Percentiles rank a stretch among this genome's conserved stretches.
These are phyloP conservation scores for Ctenomys sociabilis DNA, from an alignment of 2,113 vertebrate species.

Conservation along the genomic window DNA sequence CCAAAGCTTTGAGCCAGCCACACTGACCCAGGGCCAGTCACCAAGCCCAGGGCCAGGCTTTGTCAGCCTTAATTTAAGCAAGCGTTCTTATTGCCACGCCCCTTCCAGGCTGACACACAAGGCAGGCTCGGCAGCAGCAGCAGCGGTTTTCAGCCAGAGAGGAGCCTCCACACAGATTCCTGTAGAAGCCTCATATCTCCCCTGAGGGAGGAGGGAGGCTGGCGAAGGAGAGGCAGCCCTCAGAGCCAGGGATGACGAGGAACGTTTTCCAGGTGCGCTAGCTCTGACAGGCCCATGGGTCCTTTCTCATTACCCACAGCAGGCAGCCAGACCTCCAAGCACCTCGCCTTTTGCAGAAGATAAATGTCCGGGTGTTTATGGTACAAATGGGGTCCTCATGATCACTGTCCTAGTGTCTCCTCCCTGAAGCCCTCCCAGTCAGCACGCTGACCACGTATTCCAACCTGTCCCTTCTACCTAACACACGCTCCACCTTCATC, in stretches of 20 bases:
- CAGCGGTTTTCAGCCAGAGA: conserved; percentile 10
- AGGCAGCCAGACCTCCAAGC: not conserved
- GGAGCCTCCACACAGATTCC: not conserved
- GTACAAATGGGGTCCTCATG: not conserved
- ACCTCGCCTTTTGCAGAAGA: not conserved
- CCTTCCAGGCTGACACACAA: not conserved
- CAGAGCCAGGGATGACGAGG: not conserved
- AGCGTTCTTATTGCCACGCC: conserved; percentile 28
- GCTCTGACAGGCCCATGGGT: not conserved
- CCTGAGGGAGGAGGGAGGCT: not conserved
- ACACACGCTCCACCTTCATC: not conserved
- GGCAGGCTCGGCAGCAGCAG: conserved; percentile 2
- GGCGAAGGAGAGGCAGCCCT: not conserved
- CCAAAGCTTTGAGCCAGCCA: not conserved
- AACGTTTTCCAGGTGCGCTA: not conserved
- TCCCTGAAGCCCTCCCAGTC: no score
- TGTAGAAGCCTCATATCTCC: not conserved
- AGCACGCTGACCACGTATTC: not conserved
- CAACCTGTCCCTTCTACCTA: not conserved
- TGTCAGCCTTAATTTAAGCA: conserved; percentile 64
- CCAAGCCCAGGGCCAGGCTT: not conserved
- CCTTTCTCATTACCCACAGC: not conserved
- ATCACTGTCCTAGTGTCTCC: accelerated
- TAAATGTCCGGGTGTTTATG: not conserved
- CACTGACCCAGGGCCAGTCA: conserved; percentile 41